Conservation (phyloP, 2,797 vertebrate genomes). For the Garrulus glandarius region DNA sequence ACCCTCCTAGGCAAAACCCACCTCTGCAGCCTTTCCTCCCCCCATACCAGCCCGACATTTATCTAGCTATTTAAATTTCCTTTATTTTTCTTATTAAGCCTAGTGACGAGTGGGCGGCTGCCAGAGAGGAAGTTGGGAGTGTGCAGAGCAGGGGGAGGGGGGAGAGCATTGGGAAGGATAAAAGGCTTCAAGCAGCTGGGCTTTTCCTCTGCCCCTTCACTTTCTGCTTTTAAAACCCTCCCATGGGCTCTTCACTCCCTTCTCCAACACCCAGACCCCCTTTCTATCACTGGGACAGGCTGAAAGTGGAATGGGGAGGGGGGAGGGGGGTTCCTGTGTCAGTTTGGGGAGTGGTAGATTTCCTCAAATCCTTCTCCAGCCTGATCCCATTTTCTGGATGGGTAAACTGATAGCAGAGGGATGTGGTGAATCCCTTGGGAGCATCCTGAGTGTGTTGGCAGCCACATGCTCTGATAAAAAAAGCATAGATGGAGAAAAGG, state of each 20-base stretch:
- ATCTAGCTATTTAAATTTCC: background rate
- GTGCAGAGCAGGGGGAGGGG: background rate
- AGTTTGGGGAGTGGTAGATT: background rate
- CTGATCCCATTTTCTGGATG: background rate
- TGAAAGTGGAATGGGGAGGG: background rate
- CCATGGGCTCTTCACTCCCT: background rate
- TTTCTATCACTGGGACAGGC: background rate
- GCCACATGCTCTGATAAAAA: background rate
- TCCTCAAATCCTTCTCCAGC: background rate
- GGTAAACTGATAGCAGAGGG: background rate
- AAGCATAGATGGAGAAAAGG: background rate
- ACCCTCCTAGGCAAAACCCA: background rate
- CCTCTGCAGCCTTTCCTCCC: background rate
- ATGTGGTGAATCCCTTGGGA: background rate
- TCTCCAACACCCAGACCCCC: background rate
- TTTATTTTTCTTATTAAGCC: background rate
- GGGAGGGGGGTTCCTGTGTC: rapidly evolving
- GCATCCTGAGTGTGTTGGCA: background rate
- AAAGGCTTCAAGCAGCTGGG: background rate
- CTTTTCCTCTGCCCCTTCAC: background rate
- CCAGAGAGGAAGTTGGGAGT: background rate
- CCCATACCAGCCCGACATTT: rapidly evolving
- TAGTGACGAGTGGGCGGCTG: background rate
- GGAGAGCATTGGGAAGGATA: background rate
- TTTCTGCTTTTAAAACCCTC: background rate